Evolutionary conservation across 2,888 invertebrate species (phyloP), one percentile per base, ranked within the genome.

Genomic region (Mythimna loreyi): DNA sequence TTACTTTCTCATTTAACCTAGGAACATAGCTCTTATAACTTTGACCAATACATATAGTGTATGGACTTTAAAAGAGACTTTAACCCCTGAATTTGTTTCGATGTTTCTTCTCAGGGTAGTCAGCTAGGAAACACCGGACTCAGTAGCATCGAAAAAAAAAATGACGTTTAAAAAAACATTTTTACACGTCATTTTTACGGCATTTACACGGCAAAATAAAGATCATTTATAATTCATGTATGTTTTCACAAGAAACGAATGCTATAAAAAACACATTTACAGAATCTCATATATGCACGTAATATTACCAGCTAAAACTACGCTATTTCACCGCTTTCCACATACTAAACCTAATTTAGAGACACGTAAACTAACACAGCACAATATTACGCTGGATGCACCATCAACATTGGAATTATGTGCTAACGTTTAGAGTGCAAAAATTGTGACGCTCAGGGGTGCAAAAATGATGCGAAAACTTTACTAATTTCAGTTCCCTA

Each of bases 391-490:
- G 74, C 72, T 8, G 43, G 61, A 47, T 80, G 71, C 62, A 65
- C 25, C 13, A 52, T 52, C 52, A 68, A 64, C 57, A 61, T 64
- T 50, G 30, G 23, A 61, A 62, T 58, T 56, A 65, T 40, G 77
- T 67, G 72, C 49, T 49, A 71, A 80, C 33, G 50, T 66, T 61
- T 28, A 71, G 56, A 45, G 60, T 59, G 50, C 25, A 30, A 62
- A 72, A 72, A 50, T 59, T 33, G 9, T 21, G 45, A 70, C 25
- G 74, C 49, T 30, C 52, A 30, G 61, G 55, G 55, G 59, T 53
- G 62, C 47, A 53, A 56, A 70, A 70, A 66, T 61, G 13, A 81
- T 82, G 64, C 33, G 64, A 59, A 82, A 82, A 80, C 66, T 81
- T 82, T 66, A 62, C 56, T 80, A 72, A 80, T 82, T 67, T 72